These are phyloP conservation scores for Nothoprocta perdicaria DNA, from an alignment of 2,113 vertebrate genomes.

Conservation along the genomic window DNA sequence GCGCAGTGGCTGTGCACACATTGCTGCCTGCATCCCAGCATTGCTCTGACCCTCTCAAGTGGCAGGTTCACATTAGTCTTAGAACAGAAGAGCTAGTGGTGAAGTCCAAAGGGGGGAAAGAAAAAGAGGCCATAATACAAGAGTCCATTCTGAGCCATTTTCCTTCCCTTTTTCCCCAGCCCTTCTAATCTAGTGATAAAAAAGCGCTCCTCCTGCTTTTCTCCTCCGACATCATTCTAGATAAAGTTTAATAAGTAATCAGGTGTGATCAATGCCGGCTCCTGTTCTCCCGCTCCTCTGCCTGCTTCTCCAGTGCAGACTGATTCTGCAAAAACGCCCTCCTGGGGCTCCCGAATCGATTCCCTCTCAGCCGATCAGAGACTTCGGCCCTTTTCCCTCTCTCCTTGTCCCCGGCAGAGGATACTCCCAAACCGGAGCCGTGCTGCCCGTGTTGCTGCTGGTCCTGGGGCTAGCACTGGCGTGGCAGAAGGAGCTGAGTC, in stretches of 20 bases:
- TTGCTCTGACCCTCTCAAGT: neutral
- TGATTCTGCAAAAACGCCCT: slow-evolving; percentile 1
- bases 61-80: neutral
- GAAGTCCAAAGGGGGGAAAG: neutral
- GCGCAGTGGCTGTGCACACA: neutral
- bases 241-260: slow-evolving; percentile 48
- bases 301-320: slow-evolving; percentile 5
- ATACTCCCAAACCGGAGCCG: neutral
- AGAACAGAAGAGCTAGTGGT: neutral
- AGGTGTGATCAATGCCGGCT: slow-evolving; percentile 45
- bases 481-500: neutral
- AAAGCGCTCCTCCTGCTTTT: neutral
- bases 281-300: neutral
- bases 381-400: slow-evolving; percentile 34
- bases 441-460: neutral
- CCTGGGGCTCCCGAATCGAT: slow-evolving; percentile 43
- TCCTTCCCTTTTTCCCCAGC: neutral
- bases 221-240: slow-evolving; percentile 10
- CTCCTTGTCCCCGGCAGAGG: neutral
- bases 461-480: neutral
- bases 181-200: neutral
- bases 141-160: slow-evolving; percentile 4
- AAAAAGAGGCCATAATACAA: neutral
- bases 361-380: slow-evolving; percentile 39
- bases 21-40: neutral